Base-by-base conservation (phyloP, 1,140 invertebrate genomes). In the Drosophila arawakana region DNA sequence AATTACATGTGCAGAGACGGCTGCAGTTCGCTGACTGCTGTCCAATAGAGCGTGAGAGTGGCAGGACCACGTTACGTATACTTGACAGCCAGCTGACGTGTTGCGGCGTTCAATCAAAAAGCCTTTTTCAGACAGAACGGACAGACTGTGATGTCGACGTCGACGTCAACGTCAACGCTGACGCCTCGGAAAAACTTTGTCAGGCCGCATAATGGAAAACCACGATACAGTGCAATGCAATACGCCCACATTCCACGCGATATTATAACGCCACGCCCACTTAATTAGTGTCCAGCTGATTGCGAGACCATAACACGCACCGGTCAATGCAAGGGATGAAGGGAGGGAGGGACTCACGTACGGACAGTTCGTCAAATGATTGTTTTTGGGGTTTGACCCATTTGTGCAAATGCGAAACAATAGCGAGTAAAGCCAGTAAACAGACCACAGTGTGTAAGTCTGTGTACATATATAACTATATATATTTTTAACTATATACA, bases 371-470 rank as follows among this genome's bases (percentile, higher is more conserved):
- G 60, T 71, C 69, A 65, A 73, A 70, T 89, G 83, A 88, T 88
- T 88, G 83, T 88, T 89, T 86, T 88, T 89, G 83, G 84, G 84
- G 83, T 83, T 89, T 88, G 83, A 89, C 83, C 83, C 68, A 83
- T 83, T 88, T 88, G 73, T 73, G 83, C 52, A 54, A 89, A 88
- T 83, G 80, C 84, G 83, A 88, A 86, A 88, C 84, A 88, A 88
- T 77, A 68, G 76, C 62, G 39, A 68, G 10, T 34, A n/a, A 47
- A 57, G 66, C 72, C 72, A 69, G 62, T 74, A 57, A 47, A 18
- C 34, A 57, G 41, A 61, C 55, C 39, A 57, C 1, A n/a, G 34
- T 52, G 39, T 49, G 30, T 47, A 37, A 7, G 7, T 34, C 1
- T 35, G 21, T 57, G 52, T 57, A 6, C 35, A 11, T 25, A 41